Evolutionary conservation across 2,888 invertebrate species (phyloP).

Genomic region (Perdita meconis): DNA sequence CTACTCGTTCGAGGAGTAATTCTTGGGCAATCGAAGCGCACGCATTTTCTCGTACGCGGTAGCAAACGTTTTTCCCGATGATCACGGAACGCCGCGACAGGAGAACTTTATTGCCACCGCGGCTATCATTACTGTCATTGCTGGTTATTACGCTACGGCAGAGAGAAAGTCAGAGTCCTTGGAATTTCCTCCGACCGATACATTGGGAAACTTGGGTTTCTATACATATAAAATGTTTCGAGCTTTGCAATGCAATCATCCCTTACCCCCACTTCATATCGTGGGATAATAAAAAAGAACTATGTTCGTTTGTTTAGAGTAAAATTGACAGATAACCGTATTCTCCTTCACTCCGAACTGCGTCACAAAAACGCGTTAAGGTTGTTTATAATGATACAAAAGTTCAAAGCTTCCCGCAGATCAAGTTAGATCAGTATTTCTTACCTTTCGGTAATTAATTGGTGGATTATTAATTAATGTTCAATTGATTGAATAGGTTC

Average conservation of each 20-base stretch:
- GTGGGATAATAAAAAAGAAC: neutral
- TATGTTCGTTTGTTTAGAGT: neutral
- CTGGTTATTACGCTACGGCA: constrained; percentile 44
- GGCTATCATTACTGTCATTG: constrained; percentile 57
- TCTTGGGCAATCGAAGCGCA: neutral
- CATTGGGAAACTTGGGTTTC: constrained; percentile 28
- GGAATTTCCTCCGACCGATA: constrained; percentile 34
- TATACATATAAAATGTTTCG: constrained; percentile 46
- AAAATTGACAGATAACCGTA: neutral
- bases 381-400: neutral
- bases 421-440: neutral
- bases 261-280: neutral
- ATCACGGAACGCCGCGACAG: constrained; percentile 30
- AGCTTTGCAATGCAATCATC: neutral
- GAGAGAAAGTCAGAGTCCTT: constrained; percentile 50
- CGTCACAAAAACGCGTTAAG: neutral
- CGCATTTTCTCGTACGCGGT: constrained; percentile 20
- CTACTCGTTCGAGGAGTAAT: neutral
- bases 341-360: neutral
- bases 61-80: constrained; percentile 40
- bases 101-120: constrained; percentile 50
- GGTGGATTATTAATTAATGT: constrained; percentile 53
- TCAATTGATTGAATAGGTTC: constrained; percentile 83
- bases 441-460: constrained; percentile 1
- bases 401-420: neutral